Percentiles rank a stretch among this genome's conserved stretches.
Evolutionary conservation across 1,140 invertebrate genomes (phyloP).

Genomic region (Grapholita molesta): DNA sequence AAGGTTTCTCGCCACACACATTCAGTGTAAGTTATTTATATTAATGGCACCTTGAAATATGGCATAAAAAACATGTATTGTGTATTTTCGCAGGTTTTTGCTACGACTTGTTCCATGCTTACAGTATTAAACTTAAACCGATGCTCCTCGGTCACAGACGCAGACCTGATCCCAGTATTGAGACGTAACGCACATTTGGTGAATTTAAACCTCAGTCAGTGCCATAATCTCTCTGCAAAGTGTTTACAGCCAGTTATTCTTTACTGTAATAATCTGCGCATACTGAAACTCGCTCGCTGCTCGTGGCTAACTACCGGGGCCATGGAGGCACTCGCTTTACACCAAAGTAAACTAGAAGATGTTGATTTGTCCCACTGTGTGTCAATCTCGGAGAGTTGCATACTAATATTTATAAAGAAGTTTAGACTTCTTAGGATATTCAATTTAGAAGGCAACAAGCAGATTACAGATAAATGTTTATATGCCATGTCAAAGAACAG

Average conservation of each 20-base stretch:
- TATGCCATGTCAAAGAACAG: slow-evolving; percentile 78
- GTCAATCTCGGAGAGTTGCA: slow-evolving; percentile 76
- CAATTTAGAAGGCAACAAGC: slow-evolving; percentile 77
- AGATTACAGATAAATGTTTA: slow-evolving; percentile 77
- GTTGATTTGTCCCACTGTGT: slow-evolving; percentile 78
- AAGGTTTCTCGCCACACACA: slow-evolving; percentile 60
- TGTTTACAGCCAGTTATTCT: slow-evolving; percentile 79
- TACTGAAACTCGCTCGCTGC: slow-evolving; percentile 76
- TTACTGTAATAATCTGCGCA: slow-evolving; percentile 75
- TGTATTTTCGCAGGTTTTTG: slow-evolving; percentile 64
- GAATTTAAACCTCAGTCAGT: slow-evolving; percentile 78
- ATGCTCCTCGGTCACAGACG: slow-evolving; percentile 71
- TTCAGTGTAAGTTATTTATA: slow-evolving; percentile 54
- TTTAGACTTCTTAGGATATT: slow-evolving; percentile 74
- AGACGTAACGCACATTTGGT: slow-evolving; percentile 68
- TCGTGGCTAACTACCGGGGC: slow-evolving; percentile 79
- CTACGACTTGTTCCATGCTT: slow-evolving; percentile 65
- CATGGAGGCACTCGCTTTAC: slow-evolving; percentile 78
- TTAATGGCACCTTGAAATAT: neutral
- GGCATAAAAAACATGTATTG: slow-evolving; percentile 16
- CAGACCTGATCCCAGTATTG: slow-evolving; percentile 74
- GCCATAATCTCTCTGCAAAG: slow-evolving; percentile 75
- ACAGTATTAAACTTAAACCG: slow-evolving; percentile 74
- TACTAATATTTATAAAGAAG: slow-evolving; percentile 79
- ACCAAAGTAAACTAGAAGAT: slow-evolving; percentile 76